Evolutionary conservation across 2,888 invertebrate genomes (phyloP).

Genomic region (Clivina fossor): DNA sequence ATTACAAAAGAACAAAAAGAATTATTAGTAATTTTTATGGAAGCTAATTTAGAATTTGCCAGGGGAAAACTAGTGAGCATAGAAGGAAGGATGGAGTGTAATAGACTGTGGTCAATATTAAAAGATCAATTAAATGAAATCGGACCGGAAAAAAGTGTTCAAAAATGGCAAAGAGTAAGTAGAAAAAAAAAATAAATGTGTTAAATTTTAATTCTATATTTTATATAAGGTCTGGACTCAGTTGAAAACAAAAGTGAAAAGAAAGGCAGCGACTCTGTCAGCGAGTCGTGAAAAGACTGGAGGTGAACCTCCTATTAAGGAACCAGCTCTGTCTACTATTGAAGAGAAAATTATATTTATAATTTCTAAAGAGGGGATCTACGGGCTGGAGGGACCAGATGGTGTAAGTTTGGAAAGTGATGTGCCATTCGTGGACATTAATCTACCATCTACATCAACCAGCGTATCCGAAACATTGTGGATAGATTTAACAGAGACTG

Average conservation of each 20-base stretch:
- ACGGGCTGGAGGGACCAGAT: background rate
- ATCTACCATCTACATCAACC: too few relatives aligned
- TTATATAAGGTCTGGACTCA: constrained; percentile 6
- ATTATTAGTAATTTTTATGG: constrained; percentile 2
- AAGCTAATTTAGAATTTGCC: background rate
- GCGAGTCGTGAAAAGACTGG: background rate
- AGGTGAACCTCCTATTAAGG: background rate
- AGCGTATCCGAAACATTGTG: too few relatives aligned
- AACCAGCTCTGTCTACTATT: background rate
- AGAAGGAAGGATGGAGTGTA: constrained; percentile 1
- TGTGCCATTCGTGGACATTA: too few relatives aligned
- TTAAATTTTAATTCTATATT: too few relatives aligned
- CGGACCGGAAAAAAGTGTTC: background rate
- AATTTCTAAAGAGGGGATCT: background rate
- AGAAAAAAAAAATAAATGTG: too few relatives aligned
- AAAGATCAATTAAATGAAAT: background rate
- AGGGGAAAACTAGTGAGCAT: background rate
- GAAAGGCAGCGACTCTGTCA: background rate
- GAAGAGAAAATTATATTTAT: constrained; percentile 7
- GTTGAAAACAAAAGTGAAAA: constrained; percentile 4
- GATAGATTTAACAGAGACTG: too few relatives aligned
- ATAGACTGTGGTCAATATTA: background rate
- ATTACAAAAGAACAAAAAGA: background rate
- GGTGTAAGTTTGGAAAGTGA: too few relatives aligned
- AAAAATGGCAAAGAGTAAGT: constrained; percentile 5